phyloP scores from a whole-genome alignment of 2,113 vertebrate species.

The Microcebus ravelobensis region DNA sequence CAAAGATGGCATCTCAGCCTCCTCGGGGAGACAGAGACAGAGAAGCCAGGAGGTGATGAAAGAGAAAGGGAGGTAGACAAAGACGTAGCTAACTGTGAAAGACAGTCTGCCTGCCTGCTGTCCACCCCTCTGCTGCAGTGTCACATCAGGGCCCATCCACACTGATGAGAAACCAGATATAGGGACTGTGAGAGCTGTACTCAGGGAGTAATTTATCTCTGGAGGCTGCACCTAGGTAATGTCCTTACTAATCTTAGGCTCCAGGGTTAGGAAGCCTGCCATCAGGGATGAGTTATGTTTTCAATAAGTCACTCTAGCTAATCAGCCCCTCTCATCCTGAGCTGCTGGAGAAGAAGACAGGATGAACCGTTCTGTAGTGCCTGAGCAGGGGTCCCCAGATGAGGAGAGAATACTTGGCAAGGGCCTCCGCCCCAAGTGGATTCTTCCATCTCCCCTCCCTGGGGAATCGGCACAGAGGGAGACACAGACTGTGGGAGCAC shows the following conservation, averaged over 20 bases:
- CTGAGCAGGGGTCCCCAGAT: constrained; percentile 57
- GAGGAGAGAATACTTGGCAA: constrained; percentile 30
- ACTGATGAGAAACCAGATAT: constrained; percentile 67
- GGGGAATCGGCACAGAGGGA: constrained; percentile 23
- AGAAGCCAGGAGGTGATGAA: background rate
- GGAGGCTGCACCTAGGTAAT: constrained; percentile 71
- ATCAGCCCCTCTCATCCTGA: constrained; percentile 82
- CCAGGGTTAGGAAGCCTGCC: constrained; percentile 82
- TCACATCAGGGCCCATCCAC: background rate
- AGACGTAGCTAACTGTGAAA: background rate
- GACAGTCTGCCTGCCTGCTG: background rate
- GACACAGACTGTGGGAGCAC: background rate
- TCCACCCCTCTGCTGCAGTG: background rate
- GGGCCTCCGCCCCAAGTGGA: constrained; percentile 58
- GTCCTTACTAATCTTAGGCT: constrained; percentile 73
- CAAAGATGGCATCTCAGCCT: background rate
- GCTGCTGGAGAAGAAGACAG: constrained; percentile 66
- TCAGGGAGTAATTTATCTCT: constrained; percentile 76
- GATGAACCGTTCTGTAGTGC: constrained; percentile 25
- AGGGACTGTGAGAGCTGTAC: constrained; percentile 60
- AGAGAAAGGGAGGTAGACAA: background rate
- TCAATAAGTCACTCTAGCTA: constrained; percentile 82
- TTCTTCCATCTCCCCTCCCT: constrained; percentile 8
- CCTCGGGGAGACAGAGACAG: background rate
- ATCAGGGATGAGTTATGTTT: constrained; percentile 79